phyloP scores from a whole-genome alignment of 2,113 vertebrate species.

The Odocoileus virginianus region DNA sequence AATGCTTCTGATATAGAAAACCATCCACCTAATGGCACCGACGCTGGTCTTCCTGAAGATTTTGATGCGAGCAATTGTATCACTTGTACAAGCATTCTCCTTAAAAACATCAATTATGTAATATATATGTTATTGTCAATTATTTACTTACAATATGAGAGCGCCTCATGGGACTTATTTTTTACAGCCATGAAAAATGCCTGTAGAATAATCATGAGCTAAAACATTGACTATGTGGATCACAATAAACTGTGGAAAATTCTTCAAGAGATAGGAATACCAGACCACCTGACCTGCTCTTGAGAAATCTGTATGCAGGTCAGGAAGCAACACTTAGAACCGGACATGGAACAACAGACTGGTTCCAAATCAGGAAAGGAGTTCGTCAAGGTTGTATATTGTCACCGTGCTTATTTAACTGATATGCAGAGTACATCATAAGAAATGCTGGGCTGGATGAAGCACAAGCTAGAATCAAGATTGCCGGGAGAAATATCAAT shows the following conservation, averaged over 20 bases:
- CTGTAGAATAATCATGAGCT: background rate
- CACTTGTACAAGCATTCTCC: background rate
- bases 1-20: background rate
- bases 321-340: background rate
- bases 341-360: background rate
- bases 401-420: background rate
- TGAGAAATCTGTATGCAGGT: background rate
- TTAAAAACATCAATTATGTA: background rate
- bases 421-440: background rate
- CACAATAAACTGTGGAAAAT: background rate
- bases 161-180: background rate
- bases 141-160: background rate
- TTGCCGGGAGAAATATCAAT: accelerated
- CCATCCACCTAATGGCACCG: background rate
- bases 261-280: background rate
- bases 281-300: background rate
- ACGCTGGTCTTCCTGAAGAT: no score
- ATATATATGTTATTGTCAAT: background rate
- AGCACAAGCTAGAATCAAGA: background rate
- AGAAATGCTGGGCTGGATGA: background rate
- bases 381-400: background rate
- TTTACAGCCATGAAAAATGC: background rate
- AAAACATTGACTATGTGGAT: background rate
- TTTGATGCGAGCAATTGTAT: background rate
- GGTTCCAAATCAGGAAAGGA: background rate